Conservation (phyloP, 2,888 invertebrate genomes). For the Drosophila rubida region DNA sequence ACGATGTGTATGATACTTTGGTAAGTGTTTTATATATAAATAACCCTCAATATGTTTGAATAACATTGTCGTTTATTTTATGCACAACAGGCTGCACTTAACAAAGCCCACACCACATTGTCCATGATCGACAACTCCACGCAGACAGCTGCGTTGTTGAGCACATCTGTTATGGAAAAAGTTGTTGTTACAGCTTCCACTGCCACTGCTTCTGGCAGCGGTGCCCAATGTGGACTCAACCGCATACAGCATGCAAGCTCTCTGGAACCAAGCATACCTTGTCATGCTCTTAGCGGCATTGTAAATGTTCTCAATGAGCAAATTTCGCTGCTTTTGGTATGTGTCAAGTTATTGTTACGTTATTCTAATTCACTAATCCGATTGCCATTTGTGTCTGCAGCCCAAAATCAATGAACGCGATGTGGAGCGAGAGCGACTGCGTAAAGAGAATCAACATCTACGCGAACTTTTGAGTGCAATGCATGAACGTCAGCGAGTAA, state of each 20-base stretch:
- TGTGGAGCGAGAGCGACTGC: slow-evolving; percentile 90
- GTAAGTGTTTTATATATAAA: slow-evolving; percentile 56
- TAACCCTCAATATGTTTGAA: background rate
- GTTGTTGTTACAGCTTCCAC: slow-evolving; percentile 21
- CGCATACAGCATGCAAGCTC: slow-evolving; percentile 84
- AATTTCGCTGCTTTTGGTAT: slow-evolving; percentile 89
- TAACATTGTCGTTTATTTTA: background rate
- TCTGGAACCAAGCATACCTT: slow-evolving; percentile 87
- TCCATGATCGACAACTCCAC: slow-evolving; percentile 74
- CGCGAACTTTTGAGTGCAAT: slow-evolving; percentile 90
- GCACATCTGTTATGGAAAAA: slow-evolving; percentile 32
- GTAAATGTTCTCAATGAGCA: slow-evolving; percentile 88
- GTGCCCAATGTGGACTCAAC: slow-evolving; percentile 83
- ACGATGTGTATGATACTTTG: slow-evolving; percentile 81
- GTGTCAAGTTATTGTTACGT: slow-evolving; percentile 14
- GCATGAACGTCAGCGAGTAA: slow-evolving; percentile 85
- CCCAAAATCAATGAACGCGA: slow-evolving; percentile 90
- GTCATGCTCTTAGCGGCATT: slow-evolving; percentile 87
- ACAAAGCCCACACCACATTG: slow-evolving; percentile 55
- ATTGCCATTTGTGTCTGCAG: slow-evolving; percentile 83
- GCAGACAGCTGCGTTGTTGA: slow-evolving; percentile 51
- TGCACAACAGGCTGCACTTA: slow-evolving; percentile 58
- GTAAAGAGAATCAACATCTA: slow-evolving; percentile 89
- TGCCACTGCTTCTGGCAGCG: slow-evolving; percentile 5
- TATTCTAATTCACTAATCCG: background rate